A percentile compares a stretch with the other conserved stretches of the same genome.
Evolutionary conservation across 1,140 invertebrate genomes (phyloP).

Genomic region (Dreissena rostriformis): DNA sequence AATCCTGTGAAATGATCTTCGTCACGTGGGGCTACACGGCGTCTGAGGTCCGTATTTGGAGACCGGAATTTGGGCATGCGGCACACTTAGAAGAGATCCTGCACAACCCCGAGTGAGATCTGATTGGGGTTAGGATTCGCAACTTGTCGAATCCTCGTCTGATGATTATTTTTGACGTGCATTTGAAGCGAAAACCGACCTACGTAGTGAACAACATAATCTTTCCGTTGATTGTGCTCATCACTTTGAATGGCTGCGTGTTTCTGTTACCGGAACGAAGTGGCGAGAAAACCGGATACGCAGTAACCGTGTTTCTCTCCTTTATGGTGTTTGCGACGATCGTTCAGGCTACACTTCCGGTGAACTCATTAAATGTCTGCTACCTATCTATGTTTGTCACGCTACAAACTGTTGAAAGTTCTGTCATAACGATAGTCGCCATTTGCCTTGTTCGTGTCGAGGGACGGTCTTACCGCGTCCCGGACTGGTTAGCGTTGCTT

Average conservation of each 20-base stretch:
- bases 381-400: background rate
- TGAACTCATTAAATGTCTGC: background rate
- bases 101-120: background rate
- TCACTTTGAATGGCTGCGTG: background rate
- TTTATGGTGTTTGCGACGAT: conserved; percentile 17
- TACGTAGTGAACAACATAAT: conserved; percentile 2
- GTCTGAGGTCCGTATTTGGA: background rate
- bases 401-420: background rate
- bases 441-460: background rate
- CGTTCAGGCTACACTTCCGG: background rate
- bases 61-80: background rate
- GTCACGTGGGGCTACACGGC: conserved; percentile 13
- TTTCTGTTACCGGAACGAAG: conserved; percentile 8
- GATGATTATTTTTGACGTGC: background rate
- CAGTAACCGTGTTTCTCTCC: conserved; percentile 14
- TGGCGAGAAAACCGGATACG: conserved; percentile 21
- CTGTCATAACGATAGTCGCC: background rate
- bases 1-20: conserved; percentile 1
- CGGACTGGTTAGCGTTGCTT: too few species aligned
- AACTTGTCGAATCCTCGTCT: background rate
- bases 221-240: background rate
- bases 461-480: background rate
- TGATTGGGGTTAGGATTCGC: background rate
- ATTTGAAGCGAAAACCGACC: conserved; percentile 1
- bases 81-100: background rate